These are phyloP conservation scores for Toxonevra muliebris DNA, from an alignment of 2,888 invertebrate genomes.

Conservation along the genomic window DNA sequence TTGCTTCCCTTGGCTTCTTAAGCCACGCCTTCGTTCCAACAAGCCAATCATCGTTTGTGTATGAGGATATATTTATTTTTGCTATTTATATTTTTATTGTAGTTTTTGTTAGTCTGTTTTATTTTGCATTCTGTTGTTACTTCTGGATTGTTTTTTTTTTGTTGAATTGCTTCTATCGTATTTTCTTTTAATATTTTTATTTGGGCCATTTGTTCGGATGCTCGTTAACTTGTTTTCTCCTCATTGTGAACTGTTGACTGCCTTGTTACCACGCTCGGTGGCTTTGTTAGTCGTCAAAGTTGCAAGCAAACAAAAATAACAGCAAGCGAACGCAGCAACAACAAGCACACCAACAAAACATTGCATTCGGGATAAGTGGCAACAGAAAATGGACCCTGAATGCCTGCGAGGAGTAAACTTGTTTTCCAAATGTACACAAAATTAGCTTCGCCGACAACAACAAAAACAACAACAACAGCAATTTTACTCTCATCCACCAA, in stretches of 20 bases:
- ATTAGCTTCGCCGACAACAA: slow-evolving; percentile 13
- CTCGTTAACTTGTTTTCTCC: slow-evolving; percentile 26
- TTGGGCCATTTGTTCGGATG: slow-evolving; percentile 17
- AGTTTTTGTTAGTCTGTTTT: background rate
- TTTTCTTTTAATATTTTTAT: background rate
- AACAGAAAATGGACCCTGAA: background rate
- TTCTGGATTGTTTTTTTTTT: slow-evolving; percentile 8
- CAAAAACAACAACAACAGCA: background rate
- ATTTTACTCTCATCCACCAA: background rate
- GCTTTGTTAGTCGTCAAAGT: slow-evolving; percentile 42
- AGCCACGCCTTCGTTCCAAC: slow-evolving; percentile 24
- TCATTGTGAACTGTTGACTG: slow-evolving; percentile 28
- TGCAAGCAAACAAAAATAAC: slow-evolving; percentile 2
- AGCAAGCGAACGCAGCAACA: background rate
- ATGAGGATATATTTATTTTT: background rate
- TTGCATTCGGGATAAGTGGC: background rate
- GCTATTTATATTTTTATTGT: background rate
- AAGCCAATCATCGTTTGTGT: slow-evolving; percentile 24
- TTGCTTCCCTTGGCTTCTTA: background rate
- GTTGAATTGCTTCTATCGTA: background rate
- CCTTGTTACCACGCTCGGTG: slow-evolving; percentile 49
- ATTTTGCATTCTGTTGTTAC: background rate
- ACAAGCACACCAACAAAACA: background rate
- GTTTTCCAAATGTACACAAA: slow-evolving; percentile 26
- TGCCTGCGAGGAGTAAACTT: slow-evolving; percentile 20